Evolutionary conservation across 2,113 vertebrate species (phyloP), one percentile per base, ranked within the genome.

Genomic region (human (Homo sapiens)): DNA sequence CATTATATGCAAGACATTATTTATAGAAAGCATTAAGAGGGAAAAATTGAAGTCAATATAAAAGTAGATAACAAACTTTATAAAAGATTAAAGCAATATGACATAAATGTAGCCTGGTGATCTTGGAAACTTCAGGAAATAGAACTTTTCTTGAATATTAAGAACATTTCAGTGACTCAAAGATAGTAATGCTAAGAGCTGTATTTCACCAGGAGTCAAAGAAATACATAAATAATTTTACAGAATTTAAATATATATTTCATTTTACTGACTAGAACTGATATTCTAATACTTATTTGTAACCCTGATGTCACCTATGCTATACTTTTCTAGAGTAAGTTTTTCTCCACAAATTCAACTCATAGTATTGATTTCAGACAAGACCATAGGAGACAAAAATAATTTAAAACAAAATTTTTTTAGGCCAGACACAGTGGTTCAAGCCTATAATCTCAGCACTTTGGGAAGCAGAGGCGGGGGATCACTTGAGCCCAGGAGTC

Each of bases 131-230:
- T 50, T 89, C 84, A 92, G 40, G 18, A 94, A 92, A 32, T 20
- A 52, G 32, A 88, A 78, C 10, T 50, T 94, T 72, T 84, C 61
- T 38, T 72, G 40, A 96, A 94, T 83, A 48, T 78, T 78, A 92
- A 85, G 32, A 94, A 93, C 64, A 85, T 40, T 86, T 75, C 45
- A 97, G 40, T 86, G 35, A 90, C 57, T 89, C 45, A 92, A 94
- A 96, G 35, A 96, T 38, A 8, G 43, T 17, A 92, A 92, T 22
- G 30, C 14, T 38, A 75, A 85, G 64, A 94, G 50, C 89, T 84
- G 68, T 48, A 90, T 94, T 72, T 84, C 43, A 72, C 30, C 52
- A 85, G 22, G 35, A 97, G 38, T 86, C 45, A 96, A 87, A 80
- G 52, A 94, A 81, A 93, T 48, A 43, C 35, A 79, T 27, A 70